Evolutionary conservation across 2,797 vertebrate genomes (phyloP), one percentile per base, ranked within the genome.

Genomic region (Fistularia tabacaria): DNA sequence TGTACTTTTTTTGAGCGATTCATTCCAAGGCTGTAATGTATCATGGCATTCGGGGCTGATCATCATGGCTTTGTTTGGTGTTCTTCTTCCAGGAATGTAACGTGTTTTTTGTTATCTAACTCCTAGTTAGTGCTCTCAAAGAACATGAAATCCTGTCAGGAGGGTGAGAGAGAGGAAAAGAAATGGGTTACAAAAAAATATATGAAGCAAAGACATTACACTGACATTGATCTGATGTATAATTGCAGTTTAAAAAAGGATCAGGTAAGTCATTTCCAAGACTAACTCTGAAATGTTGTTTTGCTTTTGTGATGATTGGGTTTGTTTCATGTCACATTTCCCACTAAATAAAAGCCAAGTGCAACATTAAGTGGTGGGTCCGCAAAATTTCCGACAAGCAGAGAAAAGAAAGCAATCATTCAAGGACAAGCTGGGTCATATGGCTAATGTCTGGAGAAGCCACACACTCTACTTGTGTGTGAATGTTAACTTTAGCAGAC

Each of bases 91-190:
- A 64, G 63, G 54, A 80, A 72, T 69, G 60, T 71, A 38, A 36
- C 43, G 25, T 15, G 38, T 15, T 46, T 69, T 64, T 57, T 7
- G 45, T 38, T 51, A 59, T 51, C 14, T 42, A 60, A 64, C 64
- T 69, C 54, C 76, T 85, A 90, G 81, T 88, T 89, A 1, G 78
- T 61, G 0, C 51, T 46, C 75, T 92, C 91, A 71, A 92, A 92
- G 73, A 87, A 92, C 91, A 92, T 92, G 75, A 92, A 92, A 77
- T 92, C 91, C 91, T 92, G 80, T 40, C 46, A 7, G 46, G 7
- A 36, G 53, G n/a, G 47, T 51, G 7, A 14, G 49, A 13, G 42
- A 51, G 43, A 37, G 44, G 49, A 3, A 54, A 46, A 7, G 36
- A 37, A 53, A 46, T 15, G 1, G 3, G 14, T 42, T 3, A 42